Conservation (phyloP, 2,113 vertebrate species). For the Poecilia latipinna region DNA sequence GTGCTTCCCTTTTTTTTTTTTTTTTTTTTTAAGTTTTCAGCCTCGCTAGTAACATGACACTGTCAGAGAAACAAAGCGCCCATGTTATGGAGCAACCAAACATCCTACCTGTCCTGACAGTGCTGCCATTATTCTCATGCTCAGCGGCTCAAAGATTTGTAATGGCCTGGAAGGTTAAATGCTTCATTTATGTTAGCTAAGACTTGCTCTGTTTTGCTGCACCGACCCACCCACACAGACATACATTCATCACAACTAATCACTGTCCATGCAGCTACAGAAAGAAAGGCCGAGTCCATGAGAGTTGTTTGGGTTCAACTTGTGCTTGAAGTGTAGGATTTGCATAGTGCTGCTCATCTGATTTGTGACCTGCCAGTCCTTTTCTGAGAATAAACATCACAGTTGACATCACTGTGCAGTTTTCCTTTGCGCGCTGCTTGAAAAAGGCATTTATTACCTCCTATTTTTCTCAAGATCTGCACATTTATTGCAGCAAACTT, state of each 20-base stretch:
- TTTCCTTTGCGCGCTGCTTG: not conserved
- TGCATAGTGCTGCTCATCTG: not conserved
- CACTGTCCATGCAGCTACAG: constrained; percentile 11
- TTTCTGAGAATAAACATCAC: not conserved
- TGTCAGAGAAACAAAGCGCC: constrained; percentile 55
- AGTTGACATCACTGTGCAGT: not conserved
- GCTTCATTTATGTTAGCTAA: constrained; percentile 19
- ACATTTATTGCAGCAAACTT: not conserved
- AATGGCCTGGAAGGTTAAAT: constrained; percentile 38
- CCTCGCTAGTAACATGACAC: constrained; percentile 62
- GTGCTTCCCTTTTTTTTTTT: not conserved
- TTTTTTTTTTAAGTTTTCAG: constrained; percentile 25
- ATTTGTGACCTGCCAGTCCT: not conserved
- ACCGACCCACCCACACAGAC: constrained; percentile 22
- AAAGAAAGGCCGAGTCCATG: not conserved
- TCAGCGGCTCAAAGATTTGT: constrained; percentile 15
- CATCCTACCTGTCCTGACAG: constrained; percentile 40
- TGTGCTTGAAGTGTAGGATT: constrained; percentile 11
- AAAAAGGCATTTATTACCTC: not conserved
- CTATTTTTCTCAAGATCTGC: too few relatives aligned
- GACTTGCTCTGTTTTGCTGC: constrained; percentile 36
- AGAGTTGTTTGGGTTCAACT: constrained; percentile 2
- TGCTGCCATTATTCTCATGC: constrained; percentile 34
- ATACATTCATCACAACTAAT: constrained; percentile 3
- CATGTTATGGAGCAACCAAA: constrained; percentile 46